phyloP scores from a whole-genome alignment of 2,113 vertebrate species.

The Sula dactylatra region DNA sequence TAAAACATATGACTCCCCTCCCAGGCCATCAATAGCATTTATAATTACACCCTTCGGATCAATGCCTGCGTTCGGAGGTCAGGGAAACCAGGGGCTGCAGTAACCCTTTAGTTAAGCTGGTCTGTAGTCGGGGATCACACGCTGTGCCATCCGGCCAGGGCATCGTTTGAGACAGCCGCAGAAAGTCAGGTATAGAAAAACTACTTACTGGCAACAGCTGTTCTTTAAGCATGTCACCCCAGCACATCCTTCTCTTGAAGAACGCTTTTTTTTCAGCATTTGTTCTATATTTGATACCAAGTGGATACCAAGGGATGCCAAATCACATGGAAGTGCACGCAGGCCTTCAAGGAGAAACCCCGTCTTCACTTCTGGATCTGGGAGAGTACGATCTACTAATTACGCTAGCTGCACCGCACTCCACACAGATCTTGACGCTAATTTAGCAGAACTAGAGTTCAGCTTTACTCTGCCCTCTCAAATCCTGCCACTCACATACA shows the following conservation, averaged over 20 bases:
- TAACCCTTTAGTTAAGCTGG: not conserved
- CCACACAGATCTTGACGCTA: fast-evolving
- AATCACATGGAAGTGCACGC: fast-evolving
- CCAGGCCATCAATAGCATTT: not conserved
- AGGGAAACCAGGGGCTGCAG: not conserved
- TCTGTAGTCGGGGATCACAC: fast-evolving
- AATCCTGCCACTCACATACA: not conserved
- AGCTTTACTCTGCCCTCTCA: not conserved
- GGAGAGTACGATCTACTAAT: not conserved
- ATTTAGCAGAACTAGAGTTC: too few relatives aligned
- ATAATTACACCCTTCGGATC: not conserved
- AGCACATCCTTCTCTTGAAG: not conserved
- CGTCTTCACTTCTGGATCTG: not conserved
- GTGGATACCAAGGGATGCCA: not conserved
- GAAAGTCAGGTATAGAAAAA: not conserved
- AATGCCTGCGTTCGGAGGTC: not conserved
- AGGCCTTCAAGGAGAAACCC: not conserved
- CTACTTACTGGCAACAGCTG: not conserved
- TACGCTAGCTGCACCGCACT: fast-evolving
- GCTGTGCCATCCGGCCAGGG: not conserved
- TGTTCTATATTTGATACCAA: not conserved
- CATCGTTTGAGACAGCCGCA: not conserved
- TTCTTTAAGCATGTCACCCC: not conserved
- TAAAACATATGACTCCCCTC: not conserved
- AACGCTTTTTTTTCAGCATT: fast-evolving